Base-by-base conservation (phyloP, 2,113 vertebrate genomes). In the Nesoenas mayeri region DNA sequence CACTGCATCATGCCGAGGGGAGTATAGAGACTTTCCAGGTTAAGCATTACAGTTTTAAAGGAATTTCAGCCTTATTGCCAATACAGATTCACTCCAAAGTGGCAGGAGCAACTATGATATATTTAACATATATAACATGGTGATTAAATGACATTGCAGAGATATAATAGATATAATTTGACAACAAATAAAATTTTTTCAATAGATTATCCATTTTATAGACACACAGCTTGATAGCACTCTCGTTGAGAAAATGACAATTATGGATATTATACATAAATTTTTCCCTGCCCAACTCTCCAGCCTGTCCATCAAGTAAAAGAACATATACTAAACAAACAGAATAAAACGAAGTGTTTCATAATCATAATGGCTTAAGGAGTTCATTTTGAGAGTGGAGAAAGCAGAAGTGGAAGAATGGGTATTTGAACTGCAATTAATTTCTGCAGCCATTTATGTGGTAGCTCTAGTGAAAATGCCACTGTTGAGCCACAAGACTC, bases 51-150 rank as follows among this genome's bases (percentile, higher is more conserved):
- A 13, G 4, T 21, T 21, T 29, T 50, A 31, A 36, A 31, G 34
- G 50, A 61, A 24, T n/a, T 42, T 65, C 25, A 20, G 47, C 19
- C 32, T 6, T 53, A 13, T 9, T 75, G 32, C 15, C 7, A 16
- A 6, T 6, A 34, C 50, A 51, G 44, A n/a, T 2, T 21, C 24
- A 17, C 21, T 24, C 4, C 10, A 3, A 56, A 67, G 56, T 0
- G 3, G 21, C 66, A 82, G 66, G 6, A 75, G 34, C 40, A 40
- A 38, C 22, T 25, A 2, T 5, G 22, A 9, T 2, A 9, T 26
- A 26, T 18, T 34, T 10, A 5, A 29, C 10, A 47, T 10, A 20
- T 3, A 3, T 0, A 4, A 28, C 6, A 14, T 2, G 60, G 20
- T 5, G 10, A 64, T 14, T 47, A 40, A 40, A 38, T 40, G 13